Conservation (phyloP, 2,113 vertebrate species). For the Bagarius yarrelli region DNA sequence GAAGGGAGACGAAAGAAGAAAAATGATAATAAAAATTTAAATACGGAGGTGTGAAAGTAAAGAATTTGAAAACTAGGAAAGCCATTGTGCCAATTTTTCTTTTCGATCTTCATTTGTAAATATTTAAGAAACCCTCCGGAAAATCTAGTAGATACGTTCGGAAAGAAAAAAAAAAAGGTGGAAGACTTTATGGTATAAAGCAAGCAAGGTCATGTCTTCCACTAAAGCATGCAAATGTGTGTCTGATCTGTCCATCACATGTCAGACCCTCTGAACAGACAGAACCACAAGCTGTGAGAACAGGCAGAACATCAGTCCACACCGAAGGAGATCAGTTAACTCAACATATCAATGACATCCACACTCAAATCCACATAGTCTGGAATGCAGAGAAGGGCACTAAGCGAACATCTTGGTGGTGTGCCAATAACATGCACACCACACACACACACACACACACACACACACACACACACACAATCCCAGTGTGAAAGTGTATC, state of each 20-base stretch:
- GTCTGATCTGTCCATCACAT: conserved; percentile 20
- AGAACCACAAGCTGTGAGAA: conserved; percentile 8
- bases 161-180: background rate
- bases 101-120: background rate
- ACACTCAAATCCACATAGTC: conserved; percentile 41
- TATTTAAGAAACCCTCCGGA: background rate
- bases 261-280: conserved; percentile 9
- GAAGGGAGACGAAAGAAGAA: background rate
- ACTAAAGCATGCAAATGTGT: conserved; percentile 21
- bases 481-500: conserved; percentile 4
- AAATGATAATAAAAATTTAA: background rate
- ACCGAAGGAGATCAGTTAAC: conserved; percentile 24
- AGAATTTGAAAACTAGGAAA: no score
- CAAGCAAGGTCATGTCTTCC: conserved; percentile 4
- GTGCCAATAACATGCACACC: conserved; percentile 13
- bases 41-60: background rate
- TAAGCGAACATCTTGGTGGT: background rate
- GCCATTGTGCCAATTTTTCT: background rate
- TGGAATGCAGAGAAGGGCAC: background rate
- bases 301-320: background rate
- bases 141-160: background rate
- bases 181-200: background rate
- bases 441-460: background rate
- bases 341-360: conserved; percentile 53
- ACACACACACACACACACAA: background rate